Evolutionary conservation across 1,140 invertebrate species (phyloP).

Genomic region (Papilio aristodemus): DNA sequence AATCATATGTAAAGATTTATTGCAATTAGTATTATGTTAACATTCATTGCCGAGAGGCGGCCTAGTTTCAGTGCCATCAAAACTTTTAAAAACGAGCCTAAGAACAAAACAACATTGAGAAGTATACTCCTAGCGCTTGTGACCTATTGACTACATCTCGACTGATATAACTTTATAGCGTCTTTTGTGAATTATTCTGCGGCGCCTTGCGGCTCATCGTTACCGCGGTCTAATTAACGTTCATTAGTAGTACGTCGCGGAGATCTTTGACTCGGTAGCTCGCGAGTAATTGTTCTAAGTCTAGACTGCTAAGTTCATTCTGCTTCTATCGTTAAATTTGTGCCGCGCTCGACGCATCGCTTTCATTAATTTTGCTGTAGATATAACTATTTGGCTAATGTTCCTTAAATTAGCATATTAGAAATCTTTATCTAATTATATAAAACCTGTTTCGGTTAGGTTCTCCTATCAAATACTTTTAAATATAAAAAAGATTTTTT

Average conservation of each 20-base stretch:
- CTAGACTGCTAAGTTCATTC: conserved; percentile 1
- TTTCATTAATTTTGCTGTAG: not conserved
- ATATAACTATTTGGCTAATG: conserved; percentile 34
- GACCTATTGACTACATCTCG: not conserved
- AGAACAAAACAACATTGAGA: no score
- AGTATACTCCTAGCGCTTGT: not conserved
- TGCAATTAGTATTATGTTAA: no score
- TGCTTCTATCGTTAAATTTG: not conserved
- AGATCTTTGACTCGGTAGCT: conserved; percentile 40
- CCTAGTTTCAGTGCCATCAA: no score
- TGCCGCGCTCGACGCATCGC: not conserved
- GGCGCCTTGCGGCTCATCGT: conserved; percentile 36
- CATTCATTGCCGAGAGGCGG: no score
- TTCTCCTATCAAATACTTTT: no score
- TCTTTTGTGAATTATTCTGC: conserved; percentile 43
- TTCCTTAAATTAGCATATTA: no score
- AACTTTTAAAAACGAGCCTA: no score
- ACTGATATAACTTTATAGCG: conserved; percentile 4
- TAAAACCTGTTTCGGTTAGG: no score
- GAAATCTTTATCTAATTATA: no score
- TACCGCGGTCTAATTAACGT: conserved; percentile 43
- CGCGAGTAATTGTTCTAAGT: conserved; percentile 37
- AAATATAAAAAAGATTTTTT: no score
- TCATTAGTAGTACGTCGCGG: conserved; percentile 37
- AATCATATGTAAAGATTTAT: no score